Evolutionary conservation across 2,888 invertebrate genomes (phyloP).

Genomic region (Campoletis raptor): DNA sequence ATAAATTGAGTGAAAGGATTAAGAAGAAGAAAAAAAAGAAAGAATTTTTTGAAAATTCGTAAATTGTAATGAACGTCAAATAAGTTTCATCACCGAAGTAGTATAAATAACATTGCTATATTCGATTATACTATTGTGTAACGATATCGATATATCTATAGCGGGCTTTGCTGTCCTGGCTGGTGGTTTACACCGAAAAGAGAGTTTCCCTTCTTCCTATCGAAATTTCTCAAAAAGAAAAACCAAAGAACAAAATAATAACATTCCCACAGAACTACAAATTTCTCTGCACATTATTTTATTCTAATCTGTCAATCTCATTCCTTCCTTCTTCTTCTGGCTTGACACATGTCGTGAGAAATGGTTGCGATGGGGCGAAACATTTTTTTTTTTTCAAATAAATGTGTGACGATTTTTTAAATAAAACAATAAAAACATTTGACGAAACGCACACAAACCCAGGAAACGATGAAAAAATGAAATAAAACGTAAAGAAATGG

Average conservation of each 20-base stretch:
- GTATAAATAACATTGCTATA: conserved; percentile 61
- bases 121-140: conserved; percentile 65
- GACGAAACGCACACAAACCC: neutral
- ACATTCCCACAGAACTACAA: conserved; percentile 6
- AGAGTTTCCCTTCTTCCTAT: conserved; percentile 51
- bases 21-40: conserved; percentile 72
- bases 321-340: conserved; percentile 51
- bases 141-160: conserved; percentile 60
- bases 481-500: neutral
- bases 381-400: neutral
- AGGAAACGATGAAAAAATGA: neutral
- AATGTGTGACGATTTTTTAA: neutral
- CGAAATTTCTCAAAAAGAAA: neutral
- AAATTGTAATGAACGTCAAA: conserved; percentile 50
- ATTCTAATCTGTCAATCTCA: conserved; percentile 31
- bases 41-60: conserved; percentile 69
- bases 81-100: conserved; percentile 61
- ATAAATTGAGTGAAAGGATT: conserved; percentile 36
- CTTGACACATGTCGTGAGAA: neutral
- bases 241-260: neutral
- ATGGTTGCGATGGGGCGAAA: conserved; percentile 2
- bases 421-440: neutral
- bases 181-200: conserved; percentile 27
- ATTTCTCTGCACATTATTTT: conserved; percentile 19
- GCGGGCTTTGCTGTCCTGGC: conserved; percentile 59